Conservation (phyloP, 2,113 vertebrate species). For the Saimiri boliviensis region DNA sequence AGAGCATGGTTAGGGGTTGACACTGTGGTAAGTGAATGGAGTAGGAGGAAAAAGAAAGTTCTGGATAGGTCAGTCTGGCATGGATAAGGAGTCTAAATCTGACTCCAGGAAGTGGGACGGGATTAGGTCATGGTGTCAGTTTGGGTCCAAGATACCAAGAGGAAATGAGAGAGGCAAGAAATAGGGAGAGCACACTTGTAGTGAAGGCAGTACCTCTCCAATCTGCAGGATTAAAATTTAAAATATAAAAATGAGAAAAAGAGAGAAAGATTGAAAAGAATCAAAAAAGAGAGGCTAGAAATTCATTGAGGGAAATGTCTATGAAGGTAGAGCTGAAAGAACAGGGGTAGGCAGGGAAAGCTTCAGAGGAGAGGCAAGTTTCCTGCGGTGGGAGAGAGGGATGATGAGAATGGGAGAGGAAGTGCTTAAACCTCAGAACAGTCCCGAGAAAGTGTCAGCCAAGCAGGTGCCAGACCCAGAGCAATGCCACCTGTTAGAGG, state of each 20-base stretch:
- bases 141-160: not conserved
- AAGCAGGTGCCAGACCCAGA: accelerated
- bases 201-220: too few species aligned
- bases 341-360: not conserved
- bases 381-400: accelerated
- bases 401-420: not conserved
- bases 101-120: not conserved
- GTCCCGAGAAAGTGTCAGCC: not conserved
- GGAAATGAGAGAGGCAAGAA: not conserved
- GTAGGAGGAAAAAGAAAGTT: not conserved
- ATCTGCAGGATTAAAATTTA: too few species aligned
- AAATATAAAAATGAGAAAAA: too few species aligned
- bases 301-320: not conserved
- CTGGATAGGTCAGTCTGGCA: not conserved
- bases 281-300: not conserved
- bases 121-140: accelerated
- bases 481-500: accelerated
- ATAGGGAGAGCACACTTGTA: not conserved
- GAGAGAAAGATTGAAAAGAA: too few species aligned
- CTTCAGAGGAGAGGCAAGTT: too few species aligned
- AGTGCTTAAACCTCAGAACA: not conserved
- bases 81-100: not conserved
- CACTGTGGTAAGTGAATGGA: not conserved
- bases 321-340: not conserved
- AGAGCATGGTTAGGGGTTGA: not conserved